A percentile compares a stretch with the other conserved stretches of the same genome.
Conservation (phyloP, 1,140 invertebrate genomes). For the Campoletis sonorensis region DNA sequence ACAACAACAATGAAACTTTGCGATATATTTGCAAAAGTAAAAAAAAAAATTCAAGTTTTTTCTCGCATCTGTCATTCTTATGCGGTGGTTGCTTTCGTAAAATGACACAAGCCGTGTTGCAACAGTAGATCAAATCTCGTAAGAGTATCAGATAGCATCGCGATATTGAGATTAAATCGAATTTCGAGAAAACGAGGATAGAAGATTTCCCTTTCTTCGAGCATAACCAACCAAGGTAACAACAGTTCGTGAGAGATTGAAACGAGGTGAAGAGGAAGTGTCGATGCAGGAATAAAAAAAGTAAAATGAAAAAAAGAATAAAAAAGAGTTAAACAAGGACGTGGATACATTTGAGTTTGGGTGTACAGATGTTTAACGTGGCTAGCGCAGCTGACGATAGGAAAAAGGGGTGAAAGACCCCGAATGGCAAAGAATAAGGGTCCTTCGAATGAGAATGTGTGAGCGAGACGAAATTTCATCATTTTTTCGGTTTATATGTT, state of each 20-base stretch:
- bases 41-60: neutral
- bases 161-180: slow-evolving; percentile 34
- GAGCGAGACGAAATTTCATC: slow-evolving; percentile 44
- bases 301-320: neutral
- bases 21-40: neutral
- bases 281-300: neutral
- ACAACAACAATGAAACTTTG: neutral
- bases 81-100: neutral
- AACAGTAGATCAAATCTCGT: neutral
- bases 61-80: slow-evolving; percentile 13
- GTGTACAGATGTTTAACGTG: slow-evolving; percentile 73
- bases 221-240: slow-evolving; percentile 41
- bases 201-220: slow-evolving; percentile 19
- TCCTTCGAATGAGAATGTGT: slow-evolving; percentile 49
- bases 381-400: slow-evolving; percentile 69
- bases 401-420: slow-evolving; percentile 75
- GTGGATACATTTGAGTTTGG: slow-evolving; percentile 69
- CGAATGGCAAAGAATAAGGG: slow-evolving; percentile 58
- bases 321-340: slow-evolving; percentile 48
- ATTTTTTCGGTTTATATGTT: slow-evolving; percentile 11
- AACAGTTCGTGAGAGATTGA: slow-evolving; percentile 27
- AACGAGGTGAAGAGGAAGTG: slow-evolving; percentile 25
- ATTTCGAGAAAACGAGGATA: neutral
- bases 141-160: slow-evolving; percentile 38
- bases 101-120: neutral